Evolutionary conservation across 2,888 invertebrate genomes (phyloP).

Genomic region (Conomelus anceps): DNA sequence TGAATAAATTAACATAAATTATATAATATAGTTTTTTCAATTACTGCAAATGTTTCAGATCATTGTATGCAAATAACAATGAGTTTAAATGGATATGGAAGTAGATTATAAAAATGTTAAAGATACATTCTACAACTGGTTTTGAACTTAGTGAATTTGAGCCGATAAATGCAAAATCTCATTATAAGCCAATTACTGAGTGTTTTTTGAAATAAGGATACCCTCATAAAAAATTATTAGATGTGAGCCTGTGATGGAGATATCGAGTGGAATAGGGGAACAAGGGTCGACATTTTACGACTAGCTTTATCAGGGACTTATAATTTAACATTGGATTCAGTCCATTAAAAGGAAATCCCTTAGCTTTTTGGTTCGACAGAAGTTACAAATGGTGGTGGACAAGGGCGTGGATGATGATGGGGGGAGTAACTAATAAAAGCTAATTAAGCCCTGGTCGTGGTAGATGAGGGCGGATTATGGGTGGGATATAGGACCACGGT

Average conservation of each 20-base stretch:
- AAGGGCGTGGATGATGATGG: neutral
- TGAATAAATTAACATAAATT: too few species aligned
- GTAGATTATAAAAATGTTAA: too few species aligned
- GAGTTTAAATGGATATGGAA: too few species aligned
- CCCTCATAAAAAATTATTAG: neutral
- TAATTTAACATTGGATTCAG: neutral
- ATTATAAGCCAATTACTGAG: neutral
- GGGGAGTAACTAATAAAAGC: conserved; percentile 7
- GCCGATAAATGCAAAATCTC: too few species aligned
- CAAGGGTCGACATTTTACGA: conserved; percentile 1
- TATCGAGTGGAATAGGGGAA: neutral
- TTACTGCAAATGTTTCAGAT: too few species aligned
- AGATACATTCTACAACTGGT: too few species aligned
- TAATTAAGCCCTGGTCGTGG: conserved; percentile 1
- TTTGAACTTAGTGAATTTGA: too few species aligned
- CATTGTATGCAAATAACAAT: too few species aligned
- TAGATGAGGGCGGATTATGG: neutral
- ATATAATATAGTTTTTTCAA: too few species aligned
- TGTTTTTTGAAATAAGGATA: neutral
- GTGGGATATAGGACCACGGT: neutral
- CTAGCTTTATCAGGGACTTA: conserved; percentile 7
- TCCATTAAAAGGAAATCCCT: conserved; percentile 13
- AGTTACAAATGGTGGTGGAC: neutral
- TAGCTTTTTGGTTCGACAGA: conserved; percentile 7
- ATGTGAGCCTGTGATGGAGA: neutral